Percentiles rank a stretch among this genome's conserved stretches.
phyloP scores from a whole-genome alignment of 2,888 invertebrate genomes.

The Cephus sareptanus region DNA sequence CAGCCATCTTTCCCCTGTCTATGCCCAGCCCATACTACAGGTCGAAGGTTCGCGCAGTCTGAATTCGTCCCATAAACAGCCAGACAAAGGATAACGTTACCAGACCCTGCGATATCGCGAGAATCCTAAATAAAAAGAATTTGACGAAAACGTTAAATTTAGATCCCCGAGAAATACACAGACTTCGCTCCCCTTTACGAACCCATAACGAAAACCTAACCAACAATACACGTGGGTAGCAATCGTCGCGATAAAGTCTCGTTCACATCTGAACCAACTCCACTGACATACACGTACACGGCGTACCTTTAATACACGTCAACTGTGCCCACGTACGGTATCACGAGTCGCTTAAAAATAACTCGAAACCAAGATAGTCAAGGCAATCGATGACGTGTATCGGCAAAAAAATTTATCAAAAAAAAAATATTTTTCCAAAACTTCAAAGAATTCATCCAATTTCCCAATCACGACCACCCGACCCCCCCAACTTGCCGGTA shows the following conservation, averaged over 20 bases:
- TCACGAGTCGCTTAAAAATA: background rate
- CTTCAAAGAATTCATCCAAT: background rate
- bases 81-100: background rate
- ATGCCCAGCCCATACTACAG: background rate
- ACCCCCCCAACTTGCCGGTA: background rate
- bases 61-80: background rate
- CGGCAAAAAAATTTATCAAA: too few relatives aligned
- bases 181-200: background rate
- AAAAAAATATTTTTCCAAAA: background rate
- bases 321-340: background rate
- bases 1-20: too few relatives aligned
- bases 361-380: background rate
- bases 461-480: background rate
- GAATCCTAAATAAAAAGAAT: background rate
- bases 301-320: background rate
- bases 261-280: background rate
- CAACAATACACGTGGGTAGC: background rate
- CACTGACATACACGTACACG: background rate
- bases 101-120: background rate
- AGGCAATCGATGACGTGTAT: background rate
- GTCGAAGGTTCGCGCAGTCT: background rate
- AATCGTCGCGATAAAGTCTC: background rate
- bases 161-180: background rate
- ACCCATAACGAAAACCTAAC: background rate
- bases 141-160: background rate